Conservation (phyloP, 2,797 vertebrate species). For the Platyrinchus mystaceus region DNA sequence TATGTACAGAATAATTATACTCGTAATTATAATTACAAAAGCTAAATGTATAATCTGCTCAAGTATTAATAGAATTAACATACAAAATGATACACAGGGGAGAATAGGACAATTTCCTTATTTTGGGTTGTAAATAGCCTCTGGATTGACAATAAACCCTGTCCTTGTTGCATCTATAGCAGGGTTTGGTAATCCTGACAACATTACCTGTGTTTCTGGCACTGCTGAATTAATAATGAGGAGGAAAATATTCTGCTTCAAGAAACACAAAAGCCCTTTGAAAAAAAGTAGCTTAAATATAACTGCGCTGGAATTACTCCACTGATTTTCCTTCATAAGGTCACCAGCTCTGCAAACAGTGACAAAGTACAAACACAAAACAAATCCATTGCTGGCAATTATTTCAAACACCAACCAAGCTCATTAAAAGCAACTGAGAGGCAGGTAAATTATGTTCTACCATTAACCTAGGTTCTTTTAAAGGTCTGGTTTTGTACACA, state of each 20-base stretch:
- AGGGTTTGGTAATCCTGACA: not conserved
- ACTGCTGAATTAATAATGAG: not conserved
- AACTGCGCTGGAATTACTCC: not conserved
- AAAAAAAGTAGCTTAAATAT: not conserved
- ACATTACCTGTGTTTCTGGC: not conserved
- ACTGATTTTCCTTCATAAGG: not conserved
- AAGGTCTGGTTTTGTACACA: not conserved
- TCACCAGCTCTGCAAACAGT: not conserved
- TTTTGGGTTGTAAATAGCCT: not conserved
- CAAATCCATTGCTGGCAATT: not conserved
- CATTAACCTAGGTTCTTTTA: not conserved
- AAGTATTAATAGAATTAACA: not conserved
- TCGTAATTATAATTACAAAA: not conserved
- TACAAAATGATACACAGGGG: not conserved
- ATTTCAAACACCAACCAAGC: not conserved
- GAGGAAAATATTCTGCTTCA: not conserved
- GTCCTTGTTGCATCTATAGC: not conserved
- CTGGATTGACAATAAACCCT: not conserved
- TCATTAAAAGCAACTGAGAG: slow-evolving; percentile 1
- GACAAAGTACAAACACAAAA: not conserved
- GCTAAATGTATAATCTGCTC: not conserved
- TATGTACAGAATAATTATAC: not conserved
- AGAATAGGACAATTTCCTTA: not conserved
- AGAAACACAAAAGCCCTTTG: not conserved
- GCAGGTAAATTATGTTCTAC: not conserved